These are phyloP conservation scores for Cantharis nigra DNA, from an alignment of 2,888 invertebrate genomes.

Conservation along the genomic window DNA sequence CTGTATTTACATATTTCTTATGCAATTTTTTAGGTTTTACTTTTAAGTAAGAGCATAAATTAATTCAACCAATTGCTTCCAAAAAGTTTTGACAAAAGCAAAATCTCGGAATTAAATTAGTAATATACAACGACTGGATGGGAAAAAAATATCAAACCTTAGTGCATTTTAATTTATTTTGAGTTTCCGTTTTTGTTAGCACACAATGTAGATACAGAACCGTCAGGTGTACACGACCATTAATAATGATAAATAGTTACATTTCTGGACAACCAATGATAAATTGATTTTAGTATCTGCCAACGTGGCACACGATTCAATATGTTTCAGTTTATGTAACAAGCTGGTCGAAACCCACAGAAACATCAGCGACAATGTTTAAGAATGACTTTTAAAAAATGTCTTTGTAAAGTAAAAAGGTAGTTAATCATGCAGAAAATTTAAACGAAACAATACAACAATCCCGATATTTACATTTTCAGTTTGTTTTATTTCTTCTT, in stretches of 20 bases:
- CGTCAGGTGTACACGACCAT: slow-evolving; percentile 31
- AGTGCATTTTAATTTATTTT: background rate
- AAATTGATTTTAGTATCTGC: slow-evolving; percentile 29
- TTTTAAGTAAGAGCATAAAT: background rate
- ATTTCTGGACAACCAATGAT: slow-evolving; percentile 31
- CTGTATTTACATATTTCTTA: background rate
- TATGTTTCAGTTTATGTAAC: slow-evolving; percentile 25
- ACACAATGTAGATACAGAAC: slow-evolving; percentile 26
- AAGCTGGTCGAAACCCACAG: slow-evolving; percentile 22
- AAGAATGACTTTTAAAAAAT: slow-evolving; percentile 2
- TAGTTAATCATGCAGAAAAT: slow-evolving; percentile 20
- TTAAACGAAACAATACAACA: background rate
- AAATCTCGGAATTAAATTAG: background rate
- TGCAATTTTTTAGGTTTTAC: background rate
- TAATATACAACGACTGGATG: background rate
- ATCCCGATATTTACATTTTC: background rate
- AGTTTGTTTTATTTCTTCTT: background rate
- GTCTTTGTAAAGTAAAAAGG: background rate
- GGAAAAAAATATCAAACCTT: too few species aligned
- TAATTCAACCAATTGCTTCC: background rate
- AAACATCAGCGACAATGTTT: slow-evolving; percentile 10
- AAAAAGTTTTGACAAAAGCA: background rate
- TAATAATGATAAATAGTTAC: slow-evolving; percentile 32
- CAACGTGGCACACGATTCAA: slow-evolving; percentile 27
- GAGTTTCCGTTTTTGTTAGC: slow-evolving; percentile 19